Conservation (phyloP, 2,888 invertebrate genomes). For the Ypsolopha scabrella region DNA sequence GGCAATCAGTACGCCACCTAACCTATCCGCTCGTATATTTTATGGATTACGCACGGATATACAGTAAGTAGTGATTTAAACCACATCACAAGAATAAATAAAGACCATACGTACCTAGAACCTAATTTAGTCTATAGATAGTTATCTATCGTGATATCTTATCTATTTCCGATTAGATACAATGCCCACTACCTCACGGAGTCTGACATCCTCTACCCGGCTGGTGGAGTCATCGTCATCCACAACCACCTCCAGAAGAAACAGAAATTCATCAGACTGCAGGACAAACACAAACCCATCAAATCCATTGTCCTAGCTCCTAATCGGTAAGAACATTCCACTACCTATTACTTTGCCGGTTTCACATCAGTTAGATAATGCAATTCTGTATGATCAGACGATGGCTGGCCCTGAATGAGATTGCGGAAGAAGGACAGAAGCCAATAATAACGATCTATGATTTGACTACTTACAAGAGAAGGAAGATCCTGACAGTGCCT, state of each 20-base stretch:
- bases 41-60: slow-evolving; percentile 75
- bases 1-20: slow-evolving; percentile 47
- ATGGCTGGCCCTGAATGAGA: slow-evolving; percentile 74
- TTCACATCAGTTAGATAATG: too few relatives aligned
- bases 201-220: slow-evolving; percentile 83
- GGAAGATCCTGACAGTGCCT: slow-evolving; percentile 75
- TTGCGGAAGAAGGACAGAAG: slow-evolving; percentile 72
- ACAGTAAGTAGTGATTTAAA: slow-evolving; percentile 47
- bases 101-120: background rate
- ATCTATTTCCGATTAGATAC: slow-evolving; percentile 46
- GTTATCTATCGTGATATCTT: background rate
- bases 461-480: slow-evolving; percentile 75
- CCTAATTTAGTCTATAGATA: background rate
- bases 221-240: slow-evolving; percentile 80
- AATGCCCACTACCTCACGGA: slow-evolving; percentile 81
- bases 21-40: slow-evolving; percentile 71
- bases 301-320: slow-evolving; percentile 75
- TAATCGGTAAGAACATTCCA: slow-evolving; percentile 68
- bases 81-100: too few relatives aligned
- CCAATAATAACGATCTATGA: slow-evolving; percentile 81
- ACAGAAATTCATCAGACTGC: slow-evolving; percentile 79
- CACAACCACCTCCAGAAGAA: slow-evolving; percentile 79
- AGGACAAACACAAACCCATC: slow-evolving; percentile 74
- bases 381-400: slow-evolving; percentile 50
- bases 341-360: too few relatives aligned